A percentile compares a stretch with the other conserved stretches of the same genome.
Evolutionary conservation across 1,140 invertebrate species (phyloP).

Genomic region (Holcopasites calliopsidis): DNA sequence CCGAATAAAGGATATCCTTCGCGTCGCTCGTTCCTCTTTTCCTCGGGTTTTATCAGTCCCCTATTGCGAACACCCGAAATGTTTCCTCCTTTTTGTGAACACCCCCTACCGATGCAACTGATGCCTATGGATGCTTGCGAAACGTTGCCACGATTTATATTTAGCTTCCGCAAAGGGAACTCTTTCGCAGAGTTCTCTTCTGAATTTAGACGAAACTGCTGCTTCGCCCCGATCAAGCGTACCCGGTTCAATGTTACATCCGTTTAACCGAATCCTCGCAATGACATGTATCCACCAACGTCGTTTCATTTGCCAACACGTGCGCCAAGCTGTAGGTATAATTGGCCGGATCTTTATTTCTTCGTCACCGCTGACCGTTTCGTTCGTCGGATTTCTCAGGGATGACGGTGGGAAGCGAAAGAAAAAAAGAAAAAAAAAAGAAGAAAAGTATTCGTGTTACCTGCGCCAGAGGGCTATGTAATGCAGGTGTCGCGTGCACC

Average conservation of each 20-base stretch:
- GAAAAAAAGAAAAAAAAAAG: no score
- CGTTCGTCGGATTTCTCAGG: slow-evolving; percentile 8
- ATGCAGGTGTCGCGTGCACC: slow-evolving; percentile 12
- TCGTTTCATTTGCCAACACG: slow-evolving; percentile 1
- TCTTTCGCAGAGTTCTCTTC: no score
- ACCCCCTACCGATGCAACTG: background rate
- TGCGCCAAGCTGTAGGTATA: background rate
- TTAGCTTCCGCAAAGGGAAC: no score
- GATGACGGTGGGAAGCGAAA: slow-evolving; percentile 14
- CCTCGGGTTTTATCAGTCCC: background rate
- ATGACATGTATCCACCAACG: background rate
- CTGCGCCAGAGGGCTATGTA: background rate
- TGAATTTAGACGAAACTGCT: no score
- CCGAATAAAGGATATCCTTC: no score
- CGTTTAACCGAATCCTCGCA: no score
- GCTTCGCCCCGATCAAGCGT: no score
- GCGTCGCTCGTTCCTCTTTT: slow-evolving; percentile 39
- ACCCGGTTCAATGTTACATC: no score
- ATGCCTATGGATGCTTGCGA: no score
- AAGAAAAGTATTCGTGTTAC: background rate
- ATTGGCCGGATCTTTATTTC: background rate
- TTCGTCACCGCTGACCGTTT: slow-evolving; percentile 6
- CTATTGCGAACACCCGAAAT: background rate
- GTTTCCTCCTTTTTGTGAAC: slow-evolving; percentile 4
- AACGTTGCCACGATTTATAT: no score